Base-by-base conservation (phyloP, 2,797 vertebrate species). In the Pipistrellus pygmaeus region DNA sequence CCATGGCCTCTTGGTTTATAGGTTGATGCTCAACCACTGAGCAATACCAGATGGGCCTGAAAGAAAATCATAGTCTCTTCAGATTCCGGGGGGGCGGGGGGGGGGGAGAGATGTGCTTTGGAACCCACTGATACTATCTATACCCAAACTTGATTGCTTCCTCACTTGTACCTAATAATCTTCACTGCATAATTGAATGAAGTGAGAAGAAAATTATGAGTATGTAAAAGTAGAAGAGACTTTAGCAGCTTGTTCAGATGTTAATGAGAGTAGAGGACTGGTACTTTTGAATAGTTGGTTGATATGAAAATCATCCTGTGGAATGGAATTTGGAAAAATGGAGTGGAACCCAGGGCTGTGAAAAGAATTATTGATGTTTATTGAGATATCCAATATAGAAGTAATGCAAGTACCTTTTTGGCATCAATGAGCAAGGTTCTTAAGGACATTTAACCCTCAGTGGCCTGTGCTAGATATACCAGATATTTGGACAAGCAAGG, bases 21-120 rank as follows among this genome's bases (percentile, higher is more conserved):
- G 23, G 23, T 60, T 60, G 57, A 60, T 60, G 57, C 57, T 60
- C 25, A 60, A 60, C 57, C 57, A 60, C 23, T 25, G 23, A 60
- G 10, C 57, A 60, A 27, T 12, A 60, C 57, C 57, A 60, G 23
- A 27, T 25, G 11, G 55, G 57, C 23, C 38, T 69, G 5, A 89
- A 86, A 93, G 71, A 71, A 90, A 95, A 93, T 75, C n/a, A 41
- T 90, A n/a, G 4, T 96, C 27, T 87, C 66, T 75, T 92, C 44
- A 55, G 51, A 85, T 91, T 94, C 35, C 11, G 76, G 25, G 57
- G 15, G n/a, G 13, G 48, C 0, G 15, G 51, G 46, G 51, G 51
- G 17, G 4, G 44, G n/a, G 9, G 38, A 27, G n/a, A 55, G n/a
- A n/a, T 60, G n/a, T 77, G 12, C 55, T 95, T 82, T 93, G 62